Evolutionary conservation across 2,797 vertebrate genomes (phyloP).

Genomic region (Siniperca undulata): DNA sequence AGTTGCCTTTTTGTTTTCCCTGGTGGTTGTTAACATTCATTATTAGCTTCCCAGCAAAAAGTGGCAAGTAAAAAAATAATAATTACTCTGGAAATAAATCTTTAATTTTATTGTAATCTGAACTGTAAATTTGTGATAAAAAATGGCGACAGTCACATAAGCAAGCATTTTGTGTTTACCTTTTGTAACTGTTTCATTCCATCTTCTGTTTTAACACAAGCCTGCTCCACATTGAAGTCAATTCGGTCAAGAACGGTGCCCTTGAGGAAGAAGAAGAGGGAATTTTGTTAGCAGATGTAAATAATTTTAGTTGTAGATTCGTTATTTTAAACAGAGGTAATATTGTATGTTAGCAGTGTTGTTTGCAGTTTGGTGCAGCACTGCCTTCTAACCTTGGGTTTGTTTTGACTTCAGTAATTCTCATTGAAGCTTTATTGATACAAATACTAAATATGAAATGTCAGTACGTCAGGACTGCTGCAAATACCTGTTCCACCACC

Average conservation of each 20-base stretch:
- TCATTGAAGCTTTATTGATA: background rate
- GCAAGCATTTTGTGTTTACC: slow-evolving; percentile 80
- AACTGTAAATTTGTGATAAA: background rate
- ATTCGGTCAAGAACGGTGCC: slow-evolving; percentile 98
- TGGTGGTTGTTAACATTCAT: background rate
- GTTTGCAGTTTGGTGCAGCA: background rate
- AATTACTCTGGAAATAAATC: background rate
- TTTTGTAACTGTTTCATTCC: slow-evolving; percentile 97
- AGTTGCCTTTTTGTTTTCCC: background rate
- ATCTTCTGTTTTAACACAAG: slow-evolving; percentile 96
- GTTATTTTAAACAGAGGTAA: slow-evolving; percentile 4
- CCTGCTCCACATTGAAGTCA: slow-evolving; percentile 97
- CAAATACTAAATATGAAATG: background rate
- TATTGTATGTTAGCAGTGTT: background rate
- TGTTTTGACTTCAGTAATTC: background rate
- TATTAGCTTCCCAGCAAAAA: background rate
- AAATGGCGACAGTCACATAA: background rate
- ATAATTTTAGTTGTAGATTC: background rate
- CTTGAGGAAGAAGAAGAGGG: slow-evolving; percentile 75
- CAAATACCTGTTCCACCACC: slow-evolving; percentile 88
- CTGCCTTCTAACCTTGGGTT: background rate
- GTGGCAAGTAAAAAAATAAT: background rate
- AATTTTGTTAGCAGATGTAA: slow-evolving; percentile 1
- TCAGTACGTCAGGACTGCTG: background rate
- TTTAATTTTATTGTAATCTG: background rate